Percentiles rank a stretch among this genome's conserved stretches.
Evolutionary conservation across 2,797 vertebrate genomes (phyloP).

Genomic region (Dendrocincla tyrannina): DNA sequence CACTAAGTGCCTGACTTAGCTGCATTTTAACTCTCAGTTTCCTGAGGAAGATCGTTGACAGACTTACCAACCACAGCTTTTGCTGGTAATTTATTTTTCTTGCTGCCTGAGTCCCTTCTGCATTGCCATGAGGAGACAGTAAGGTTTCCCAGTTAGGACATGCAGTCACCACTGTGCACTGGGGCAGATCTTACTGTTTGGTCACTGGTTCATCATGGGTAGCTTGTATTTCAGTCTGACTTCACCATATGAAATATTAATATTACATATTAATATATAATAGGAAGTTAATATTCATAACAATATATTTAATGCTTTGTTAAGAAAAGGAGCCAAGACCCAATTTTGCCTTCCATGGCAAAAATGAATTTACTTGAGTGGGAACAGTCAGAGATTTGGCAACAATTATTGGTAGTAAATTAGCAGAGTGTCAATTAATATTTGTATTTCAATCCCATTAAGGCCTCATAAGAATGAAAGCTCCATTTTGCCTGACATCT

Average conservation of each 20-base stretch:
- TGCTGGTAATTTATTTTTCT: not conserved
- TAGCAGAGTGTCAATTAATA: not conserved
- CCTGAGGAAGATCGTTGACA: not conserved
- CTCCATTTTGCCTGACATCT: not conserved
- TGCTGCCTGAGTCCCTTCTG: not conserved
- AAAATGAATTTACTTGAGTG: not conserved
- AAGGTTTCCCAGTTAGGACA: not conserved
- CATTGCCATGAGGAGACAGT: not conserved
- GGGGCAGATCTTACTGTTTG: not conserved
- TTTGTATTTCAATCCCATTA: not conserved
- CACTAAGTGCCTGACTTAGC: not conserved
- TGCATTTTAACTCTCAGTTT: not conserved
- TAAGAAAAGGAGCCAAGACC: not conserved
- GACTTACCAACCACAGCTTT: not conserved
- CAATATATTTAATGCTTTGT: not conserved
- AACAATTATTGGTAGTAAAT: not conserved
- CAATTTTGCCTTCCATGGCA: not conserved
- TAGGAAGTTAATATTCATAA: not conserved
- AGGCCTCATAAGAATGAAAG: not conserved
- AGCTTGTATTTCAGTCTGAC: not conserved
- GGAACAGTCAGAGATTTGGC: not conserved
- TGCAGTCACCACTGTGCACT: not conserved
- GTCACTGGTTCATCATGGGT: not conserved
- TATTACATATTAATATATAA: no score
- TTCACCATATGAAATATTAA: not conserved